Conservation (phyloP, 2,888 invertebrate species). For the Latheticus oryzae region DNA sequence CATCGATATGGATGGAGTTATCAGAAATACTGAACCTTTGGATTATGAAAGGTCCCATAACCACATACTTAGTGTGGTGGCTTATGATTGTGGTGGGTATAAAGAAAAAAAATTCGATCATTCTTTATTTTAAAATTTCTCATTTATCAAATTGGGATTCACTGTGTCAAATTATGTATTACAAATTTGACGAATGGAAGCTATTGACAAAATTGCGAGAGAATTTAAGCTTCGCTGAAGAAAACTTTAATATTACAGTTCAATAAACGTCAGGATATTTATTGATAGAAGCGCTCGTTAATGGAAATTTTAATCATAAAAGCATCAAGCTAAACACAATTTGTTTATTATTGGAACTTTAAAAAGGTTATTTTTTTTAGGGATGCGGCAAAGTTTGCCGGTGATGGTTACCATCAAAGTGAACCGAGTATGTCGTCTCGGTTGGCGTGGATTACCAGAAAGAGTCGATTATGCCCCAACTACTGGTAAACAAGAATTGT, state of each 20-base stretch:
- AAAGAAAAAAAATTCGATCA: constrained; percentile 1
- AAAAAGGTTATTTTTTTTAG: constrained; percentile 36
- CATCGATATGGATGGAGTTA: constrained; percentile 94
- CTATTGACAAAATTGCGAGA: no score
- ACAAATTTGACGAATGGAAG: no score
- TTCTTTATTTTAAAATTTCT: no score
- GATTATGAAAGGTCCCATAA: constrained; percentile 94
- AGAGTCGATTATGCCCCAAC: constrained; percentile 89
- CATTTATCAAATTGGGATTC: no score
- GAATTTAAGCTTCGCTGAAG: no score
- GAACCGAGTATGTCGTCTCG: constrained; percentile 68
- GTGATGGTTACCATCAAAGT: constrained; percentile 95
- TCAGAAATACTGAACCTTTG: constrained; percentile 89
- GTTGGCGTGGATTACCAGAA: constrained; percentile 77
- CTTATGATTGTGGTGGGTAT: constrained; percentile 89
- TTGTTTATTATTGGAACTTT: no score
- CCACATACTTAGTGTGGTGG: constrained; percentile 95
- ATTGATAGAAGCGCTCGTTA: no score
- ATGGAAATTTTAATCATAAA: no score
- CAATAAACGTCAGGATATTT: no score
- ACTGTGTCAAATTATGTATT: no score
- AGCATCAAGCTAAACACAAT: no score
- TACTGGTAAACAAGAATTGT: constrained; percentile 82
- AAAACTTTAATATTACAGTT: no score
- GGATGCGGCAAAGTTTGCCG: constrained; percentile 90